A percentile compares a stretch with the other conserved stretches of the same genome.
phyloP scores from a whole-genome alignment of 2,797 vertebrate species.

The Capromys pilorides region DNA sequence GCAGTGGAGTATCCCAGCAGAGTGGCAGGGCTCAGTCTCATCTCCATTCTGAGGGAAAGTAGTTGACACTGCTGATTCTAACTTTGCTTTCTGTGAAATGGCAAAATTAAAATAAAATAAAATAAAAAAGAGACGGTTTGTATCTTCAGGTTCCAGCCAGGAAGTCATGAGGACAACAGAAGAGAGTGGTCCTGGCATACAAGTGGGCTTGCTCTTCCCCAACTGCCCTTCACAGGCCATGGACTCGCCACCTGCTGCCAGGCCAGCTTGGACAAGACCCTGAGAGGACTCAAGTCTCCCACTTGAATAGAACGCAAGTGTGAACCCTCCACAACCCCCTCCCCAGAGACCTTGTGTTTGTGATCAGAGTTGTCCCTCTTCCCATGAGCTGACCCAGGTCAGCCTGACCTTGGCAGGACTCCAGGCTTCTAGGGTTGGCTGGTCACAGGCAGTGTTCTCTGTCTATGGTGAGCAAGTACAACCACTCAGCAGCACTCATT shows the following conservation, averaged over 20 bases:
- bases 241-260: too few species aligned
- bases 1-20: background rate
- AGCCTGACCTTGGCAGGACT: background rate
- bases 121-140: background rate
- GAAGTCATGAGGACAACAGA: background rate
- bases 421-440: background rate
- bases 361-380: background rate
- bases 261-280: background rate
- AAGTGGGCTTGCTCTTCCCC: background rate
- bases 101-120: background rate
- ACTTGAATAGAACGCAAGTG: background rate
- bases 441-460: background rate
- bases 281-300: background rate
- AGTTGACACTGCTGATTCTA: background rate
- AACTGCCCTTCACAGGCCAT: accelerated
- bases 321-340: background rate
- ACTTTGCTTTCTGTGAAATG: background rate
- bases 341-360: background rate
- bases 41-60: background rate
- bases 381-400: background rate
- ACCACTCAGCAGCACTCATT: background rate
- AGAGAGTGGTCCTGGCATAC: too few species aligned
- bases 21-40: background rate
- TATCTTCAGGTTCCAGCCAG: background rate
- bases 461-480: background rate